Conservation (phyloP, 1,140 invertebrate genomes). For the Penaeus indicus region DNA sequence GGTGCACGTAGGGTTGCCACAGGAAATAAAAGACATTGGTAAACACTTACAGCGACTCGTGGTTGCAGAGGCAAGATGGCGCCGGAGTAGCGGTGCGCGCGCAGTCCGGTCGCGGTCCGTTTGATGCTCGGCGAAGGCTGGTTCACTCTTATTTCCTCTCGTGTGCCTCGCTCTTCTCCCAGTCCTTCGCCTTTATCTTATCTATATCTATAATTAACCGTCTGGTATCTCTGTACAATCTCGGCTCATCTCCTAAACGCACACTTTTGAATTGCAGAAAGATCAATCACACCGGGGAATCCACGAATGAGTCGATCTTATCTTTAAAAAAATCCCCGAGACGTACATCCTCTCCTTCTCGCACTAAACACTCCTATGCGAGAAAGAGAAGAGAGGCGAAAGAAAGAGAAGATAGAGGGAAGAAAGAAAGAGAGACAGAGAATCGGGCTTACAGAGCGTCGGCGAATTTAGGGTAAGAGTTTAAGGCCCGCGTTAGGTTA, state of each 20-base stretch:
- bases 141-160: background rate
- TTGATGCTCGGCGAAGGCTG: slow-evolving; percentile 30
- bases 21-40: slow-evolving; percentile 60
- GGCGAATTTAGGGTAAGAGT: slow-evolving; percentile 16
- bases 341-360: no score
- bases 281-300: no score
- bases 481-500: background rate
- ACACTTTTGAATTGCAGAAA: no score
- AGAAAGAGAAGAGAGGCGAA: background rate
- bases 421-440: background rate
- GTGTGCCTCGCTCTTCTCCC: background rate
- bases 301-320: no score
- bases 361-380: background rate
- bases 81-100: slow-evolving; percentile 46
- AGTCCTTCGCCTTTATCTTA: background rate
- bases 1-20: slow-evolving; percentile 52
- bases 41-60: slow-evolving; percentile 55
- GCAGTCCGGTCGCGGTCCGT: slow-evolving; percentile 48
- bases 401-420: background rate
- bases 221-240: no score
- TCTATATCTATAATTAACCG: background rate
- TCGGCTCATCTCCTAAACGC: no score
- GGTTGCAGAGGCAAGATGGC: slow-evolving; percentile 61
- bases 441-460: background rate
- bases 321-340: background rate